Evolutionary conservation across 1,140 invertebrate genomes (phyloP).

Genomic region (Drosophila grimshawi): DNA sequence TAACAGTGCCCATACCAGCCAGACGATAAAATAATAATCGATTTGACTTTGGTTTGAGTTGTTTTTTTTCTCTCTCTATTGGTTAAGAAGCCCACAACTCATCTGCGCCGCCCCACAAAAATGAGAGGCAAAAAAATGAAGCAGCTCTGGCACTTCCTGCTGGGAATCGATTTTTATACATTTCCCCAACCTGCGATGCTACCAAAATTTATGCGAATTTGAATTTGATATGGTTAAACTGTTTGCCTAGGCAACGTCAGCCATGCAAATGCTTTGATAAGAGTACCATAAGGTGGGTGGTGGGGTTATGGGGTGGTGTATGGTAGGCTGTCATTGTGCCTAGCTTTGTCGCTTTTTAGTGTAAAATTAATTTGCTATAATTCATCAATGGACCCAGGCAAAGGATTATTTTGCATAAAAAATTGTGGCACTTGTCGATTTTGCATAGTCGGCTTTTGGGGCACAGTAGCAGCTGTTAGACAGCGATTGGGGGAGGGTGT

Average conservation of each 20-base stretch:
- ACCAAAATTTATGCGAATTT: constrained; percentile 75
- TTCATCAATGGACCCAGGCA: constrained; percentile 66
- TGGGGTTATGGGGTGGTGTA: neutral
- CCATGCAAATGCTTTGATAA: constrained; percentile 76
- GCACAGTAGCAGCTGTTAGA: constrained; percentile 8
- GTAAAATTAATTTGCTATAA: constrained; percentile 80
- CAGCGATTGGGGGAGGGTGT: neutral
- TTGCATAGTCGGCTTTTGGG: constrained; percentile 57
- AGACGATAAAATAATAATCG: constrained; percentile 79
- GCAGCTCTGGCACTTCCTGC: constrained; percentile 62
- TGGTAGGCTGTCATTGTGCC: constrained; percentile 39
- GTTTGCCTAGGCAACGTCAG: constrained; percentile 74
- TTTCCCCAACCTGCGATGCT: constrained; percentile 37
- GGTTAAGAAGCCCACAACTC: constrained; percentile 42
- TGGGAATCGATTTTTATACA: constrained; percentile 66
- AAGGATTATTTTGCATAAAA: constrained; percentile 79
- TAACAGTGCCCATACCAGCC: constrained; percentile 19
- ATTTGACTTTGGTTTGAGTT: constrained; percentile 74
- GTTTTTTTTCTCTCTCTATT: constrained; percentile 1
- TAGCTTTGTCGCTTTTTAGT: constrained; percentile 69
- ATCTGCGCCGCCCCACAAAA: constrained; percentile 33
- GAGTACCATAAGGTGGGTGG: constrained; percentile 26
- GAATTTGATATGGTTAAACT: constrained; percentile 80
- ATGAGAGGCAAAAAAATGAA: constrained; percentile 48
- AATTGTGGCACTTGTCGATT: constrained; percentile 75